Base-by-base conservation (phyloP, 1,140 invertebrate genomes). In the Oncopeltus fasciatus region DNA sequence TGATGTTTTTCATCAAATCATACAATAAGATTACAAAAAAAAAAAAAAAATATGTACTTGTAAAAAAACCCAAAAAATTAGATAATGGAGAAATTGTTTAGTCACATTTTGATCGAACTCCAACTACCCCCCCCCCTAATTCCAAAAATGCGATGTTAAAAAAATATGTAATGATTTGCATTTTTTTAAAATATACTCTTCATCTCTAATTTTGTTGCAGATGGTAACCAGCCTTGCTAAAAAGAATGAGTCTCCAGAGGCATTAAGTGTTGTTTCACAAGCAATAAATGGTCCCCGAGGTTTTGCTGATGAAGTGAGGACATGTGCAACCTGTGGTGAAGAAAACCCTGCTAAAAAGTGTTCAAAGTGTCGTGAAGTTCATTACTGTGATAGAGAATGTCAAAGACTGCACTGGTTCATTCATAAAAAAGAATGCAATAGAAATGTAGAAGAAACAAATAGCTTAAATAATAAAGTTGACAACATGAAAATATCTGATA, bases 341-440 rank as follows among this genome's bases (percentile, higher is more conserved):
- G 85, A 91, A 61, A 87, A 88, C 67, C 88, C 90, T 8, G 78
- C 81, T 9, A 96, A 95, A 71, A 92, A 93, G 73, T 98, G 95
- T 74, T 87, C 90, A n/a, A 90, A 89, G 71, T 98, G 95, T 74
- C 95, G 95, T 80, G 82, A 82, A 60, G 90, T 92, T 14, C 82
- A 88, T 67, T 99, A 99, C 72, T 99, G 96, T 75, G 87, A 95
- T 72, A 79, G 88, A 65, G 83, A 87, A 68, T 99, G 96, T 74
- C 95, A 98, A 73, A 83, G 90, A 67, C 74, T 96, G 8, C 94
- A 98, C 74, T 98, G 95, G 95, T 86, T 88, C 68, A 84, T 90
- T 66, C 95, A 99, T 73, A 98, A 98, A 75, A 95, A 94, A 72
- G 81, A 79, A 27, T 89, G 87, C 67, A 64, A 64, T 8, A 47